Evolutionary conservation across 2,113 vertebrate species (phyloP).

Genomic region (Pelecanus crispus): DNA sequence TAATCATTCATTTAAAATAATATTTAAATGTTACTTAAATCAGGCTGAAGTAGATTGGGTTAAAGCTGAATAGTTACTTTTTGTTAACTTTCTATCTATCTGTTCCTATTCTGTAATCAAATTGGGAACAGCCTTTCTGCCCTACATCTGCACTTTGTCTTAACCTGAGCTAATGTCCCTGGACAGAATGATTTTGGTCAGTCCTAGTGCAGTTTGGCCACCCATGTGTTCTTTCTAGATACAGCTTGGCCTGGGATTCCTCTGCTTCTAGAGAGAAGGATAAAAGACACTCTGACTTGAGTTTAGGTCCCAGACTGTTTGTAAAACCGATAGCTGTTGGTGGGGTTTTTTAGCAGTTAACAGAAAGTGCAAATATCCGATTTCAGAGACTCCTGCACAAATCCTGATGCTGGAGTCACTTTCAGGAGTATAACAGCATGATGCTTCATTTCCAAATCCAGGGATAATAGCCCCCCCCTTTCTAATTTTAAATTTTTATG

Average conservation of each 20-base stretch:
- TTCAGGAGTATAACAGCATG: background rate
- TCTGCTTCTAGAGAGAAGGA: background rate
- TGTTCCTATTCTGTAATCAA: background rate
- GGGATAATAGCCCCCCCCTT: background rate
- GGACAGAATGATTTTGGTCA: background rate
- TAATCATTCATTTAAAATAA: background rate
- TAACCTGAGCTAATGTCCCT: background rate
- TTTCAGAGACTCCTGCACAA: conserved; percentile 17
- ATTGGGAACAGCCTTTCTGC: background rate
- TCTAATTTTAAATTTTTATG: background rate
- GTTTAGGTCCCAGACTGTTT: background rate
- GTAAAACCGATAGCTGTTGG: background rate
- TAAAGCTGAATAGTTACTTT: background rate
- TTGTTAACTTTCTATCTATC: background rate
- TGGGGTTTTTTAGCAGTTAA: background rate
- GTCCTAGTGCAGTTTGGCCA: background rate
- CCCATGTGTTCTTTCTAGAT: background rate
- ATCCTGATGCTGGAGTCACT: background rate
- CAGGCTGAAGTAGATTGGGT: background rate
- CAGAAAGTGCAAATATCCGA: background rate
- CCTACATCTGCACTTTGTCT: background rate
- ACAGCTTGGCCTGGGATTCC: background rate
- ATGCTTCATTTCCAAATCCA: background rate
- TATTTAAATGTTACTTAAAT: background rate
- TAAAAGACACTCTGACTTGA: background rate